A percentile compares a stretch with the other conserved stretches of the same genome.
Conservation (phyloP, 2,888 invertebrate genomes). For the Scaptomyza tumidula region DNA sequence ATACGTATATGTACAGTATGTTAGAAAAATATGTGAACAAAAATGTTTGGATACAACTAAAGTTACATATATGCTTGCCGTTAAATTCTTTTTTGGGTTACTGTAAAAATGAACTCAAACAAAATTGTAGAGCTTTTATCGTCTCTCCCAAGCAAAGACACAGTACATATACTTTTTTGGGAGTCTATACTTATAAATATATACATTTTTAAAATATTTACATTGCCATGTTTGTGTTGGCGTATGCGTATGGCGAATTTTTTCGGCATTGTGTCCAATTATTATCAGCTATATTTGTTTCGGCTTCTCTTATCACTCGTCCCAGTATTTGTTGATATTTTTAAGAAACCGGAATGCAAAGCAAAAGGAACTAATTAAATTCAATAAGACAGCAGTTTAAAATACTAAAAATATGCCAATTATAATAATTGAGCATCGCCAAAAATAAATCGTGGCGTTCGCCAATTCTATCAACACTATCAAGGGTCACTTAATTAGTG, state of each 20-base stretch:
- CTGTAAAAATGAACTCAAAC: conserved; percentile 27
- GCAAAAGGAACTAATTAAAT: conserved; percentile 20
- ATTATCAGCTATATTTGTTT: conserved; percentile 29
- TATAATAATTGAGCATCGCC: conserved; percentile 38
- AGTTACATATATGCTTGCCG: neutral
- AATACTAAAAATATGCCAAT: conserved; percentile 9
- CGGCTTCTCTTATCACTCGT: conserved; percentile 37
- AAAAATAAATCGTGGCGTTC: conserved; percentile 45
- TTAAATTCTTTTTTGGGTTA: conserved; percentile 13
- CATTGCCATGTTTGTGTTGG: neutral
- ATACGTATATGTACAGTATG: conserved; percentile 8
- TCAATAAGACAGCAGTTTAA: neutral
- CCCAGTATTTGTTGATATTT: conserved; percentile 3
- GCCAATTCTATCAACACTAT: conserved; percentile 8
- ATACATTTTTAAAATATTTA: conserved; percentile 1
- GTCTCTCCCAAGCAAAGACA: conserved; percentile 24
- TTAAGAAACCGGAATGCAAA: conserved; percentile 4
- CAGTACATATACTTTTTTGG: conserved; percentile 1
- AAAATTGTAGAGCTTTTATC: conserved; percentile 10
- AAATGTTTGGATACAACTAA: neutral
- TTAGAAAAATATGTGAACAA: conserved; percentile 2
- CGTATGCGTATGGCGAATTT: conserved; percentile 1
- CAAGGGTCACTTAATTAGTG: conserved; percentile 56
- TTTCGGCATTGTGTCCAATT: conserved; percentile 23
- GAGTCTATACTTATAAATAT: conserved; percentile 10